Conservation (phyloP, 1,140 invertebrate genomes). For the Caenorhabditis latens region DNA sequence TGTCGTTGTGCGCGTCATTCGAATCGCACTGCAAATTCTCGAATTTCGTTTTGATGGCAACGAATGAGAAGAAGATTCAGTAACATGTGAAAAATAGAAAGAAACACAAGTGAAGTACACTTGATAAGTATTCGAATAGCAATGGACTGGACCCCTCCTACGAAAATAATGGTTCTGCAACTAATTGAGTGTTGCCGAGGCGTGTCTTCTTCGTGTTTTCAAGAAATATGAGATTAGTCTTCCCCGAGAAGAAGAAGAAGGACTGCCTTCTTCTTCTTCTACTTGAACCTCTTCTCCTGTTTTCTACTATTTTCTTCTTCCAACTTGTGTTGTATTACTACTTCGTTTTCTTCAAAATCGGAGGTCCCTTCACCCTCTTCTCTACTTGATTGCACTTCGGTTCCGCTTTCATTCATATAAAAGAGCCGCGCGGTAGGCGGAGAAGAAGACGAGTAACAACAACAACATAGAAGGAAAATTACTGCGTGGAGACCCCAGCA, state of each 20-base stretch:
- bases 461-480: slow-evolving; percentile 32
- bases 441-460: neutral
- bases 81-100: too few species aligned
- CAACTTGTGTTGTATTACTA: slow-evolving; percentile 19
- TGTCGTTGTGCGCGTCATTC: slow-evolving; percentile 39
- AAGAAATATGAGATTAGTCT: slow-evolving; percentile 51
- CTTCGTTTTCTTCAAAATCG: neutral
- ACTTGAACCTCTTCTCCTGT: neutral
- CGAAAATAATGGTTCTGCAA: slow-evolving; percentile 37
- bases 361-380: neutral
- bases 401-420: slow-evolving; percentile 53
- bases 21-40: slow-evolving; percentile 48
- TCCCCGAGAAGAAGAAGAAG: slow-evolving; percentile 10
- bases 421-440: slow-evolving; percentile 3
- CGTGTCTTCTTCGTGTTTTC: slow-evolving; percentile 27
- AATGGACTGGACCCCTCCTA: neutral
- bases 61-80: too few species aligned
- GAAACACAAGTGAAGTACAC: neutral
- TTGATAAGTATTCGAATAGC: slow-evolving; percentile 20
- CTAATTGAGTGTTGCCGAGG: slow-evolving; percentile 43
- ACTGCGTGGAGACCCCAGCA: slow-evolving; percentile 23
- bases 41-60: slow-evolving; percentile 7
- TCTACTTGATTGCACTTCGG: slow-evolving; percentile 47
- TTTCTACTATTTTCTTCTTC: neutral
- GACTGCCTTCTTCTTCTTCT: neutral